Conservation (phyloP, 2,113 vertebrate species). For the Gobio gobio region DNA sequence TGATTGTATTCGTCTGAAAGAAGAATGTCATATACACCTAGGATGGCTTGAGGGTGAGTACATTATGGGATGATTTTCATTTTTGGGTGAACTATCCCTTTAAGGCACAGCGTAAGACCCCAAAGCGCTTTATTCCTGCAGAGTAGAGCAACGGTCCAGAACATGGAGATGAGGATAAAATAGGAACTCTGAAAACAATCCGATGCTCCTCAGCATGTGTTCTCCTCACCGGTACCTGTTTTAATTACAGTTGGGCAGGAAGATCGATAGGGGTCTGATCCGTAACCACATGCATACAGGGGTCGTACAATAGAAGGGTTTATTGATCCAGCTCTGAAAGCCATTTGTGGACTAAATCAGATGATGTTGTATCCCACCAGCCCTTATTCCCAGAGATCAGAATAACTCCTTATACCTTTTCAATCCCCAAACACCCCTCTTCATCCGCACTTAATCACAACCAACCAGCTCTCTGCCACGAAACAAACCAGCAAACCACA, state of each 20-base stretch:
- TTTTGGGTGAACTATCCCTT: too few species aligned
- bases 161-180: conserved; percentile 53
- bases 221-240: conserved; percentile 50
- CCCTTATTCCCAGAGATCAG: conserved; percentile 16
- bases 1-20: too few species aligned
- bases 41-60: too few species aligned
- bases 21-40: too few species aligned
- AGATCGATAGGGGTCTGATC: conserved; percentile 66
- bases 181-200: conserved; percentile 50
- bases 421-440: background rate
- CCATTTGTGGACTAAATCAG: conserved; percentile 16
- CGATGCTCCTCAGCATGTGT: conserved; percentile 23
- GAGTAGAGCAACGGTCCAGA: conserved; percentile 48
- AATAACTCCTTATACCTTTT: conserved; percentile 10
- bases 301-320: conserved; percentile 49
- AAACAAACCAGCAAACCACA: conserved; percentile 66
- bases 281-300: conserved; percentile 39
- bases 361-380: conserved; percentile 34
- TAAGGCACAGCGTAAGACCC: too few species aligned
- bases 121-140: background rate
- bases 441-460: conserved; percentile 3
- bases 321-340: conserved; percentile 45
- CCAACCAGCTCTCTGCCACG: conserved; percentile 69
- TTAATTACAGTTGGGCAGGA: conserved; percentile 63
- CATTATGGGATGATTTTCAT: too few species aligned